Evolutionary conservation across 2,113 vertebrate species (phyloP), one percentile per base, ranked within the genome.

Genomic region (Hystrix cristata): DNA sequence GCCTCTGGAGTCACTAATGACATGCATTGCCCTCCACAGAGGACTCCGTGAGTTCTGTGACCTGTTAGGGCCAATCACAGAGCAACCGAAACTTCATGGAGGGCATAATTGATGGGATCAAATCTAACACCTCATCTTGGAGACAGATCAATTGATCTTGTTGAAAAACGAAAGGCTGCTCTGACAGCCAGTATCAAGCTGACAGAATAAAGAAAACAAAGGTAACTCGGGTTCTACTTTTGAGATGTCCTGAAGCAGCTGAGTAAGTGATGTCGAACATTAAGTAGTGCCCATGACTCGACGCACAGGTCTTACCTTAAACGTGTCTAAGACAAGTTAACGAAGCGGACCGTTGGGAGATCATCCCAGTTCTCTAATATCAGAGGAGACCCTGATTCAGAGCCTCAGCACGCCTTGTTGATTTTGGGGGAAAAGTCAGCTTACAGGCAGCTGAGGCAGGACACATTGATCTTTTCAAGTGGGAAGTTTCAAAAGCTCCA

Each of bases 151-250:
- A 31, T 55, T 16, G 29, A 79, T 57, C 81, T 74, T 11, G 1
- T 7, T 90, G 62, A 89, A 79, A 95, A 94, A 64, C 53, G 5
- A 80, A 94, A 34, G 11, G 13, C 31, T 60, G 16, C 34, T 74
- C 71, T 88, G 65, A 94, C 51, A 95, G 38, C 46, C 80, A 55
- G 27, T 29, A 76, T 74, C 71, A 94, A 96, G 48, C 57, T 38
- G 64, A 82, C 78, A 93, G 71, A 91, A 48, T 5, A 76, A 7
- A 14, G n/a, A 88, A 87, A 80, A 83, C 38, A 89, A 67, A 85
- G 14, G 7, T 29, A 11, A 91, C 38, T 34, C 64, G 65, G 11
- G 18, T 55, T 92, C 23, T n/a, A 25, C 71, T 74, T 64, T 72
- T 78, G 62, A 89, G 55, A 60, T 46, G 69, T 29, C 65, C 23